Conservation (phyloP, 2,113 vertebrate species). For the Danionella cerebrum region DNA sequence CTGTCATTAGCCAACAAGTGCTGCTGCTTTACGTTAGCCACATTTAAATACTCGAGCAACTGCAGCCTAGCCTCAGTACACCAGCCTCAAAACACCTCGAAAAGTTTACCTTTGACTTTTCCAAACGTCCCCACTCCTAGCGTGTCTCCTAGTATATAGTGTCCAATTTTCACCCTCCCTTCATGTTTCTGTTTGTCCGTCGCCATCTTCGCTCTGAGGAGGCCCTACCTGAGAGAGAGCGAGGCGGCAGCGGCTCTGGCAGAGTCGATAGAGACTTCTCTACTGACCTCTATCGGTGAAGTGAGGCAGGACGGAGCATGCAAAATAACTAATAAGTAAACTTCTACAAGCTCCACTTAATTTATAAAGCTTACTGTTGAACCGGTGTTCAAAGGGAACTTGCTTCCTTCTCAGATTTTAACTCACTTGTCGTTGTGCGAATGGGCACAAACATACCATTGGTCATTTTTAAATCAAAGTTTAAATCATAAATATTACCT, state of each 20-base stretch:
- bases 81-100: background rate
- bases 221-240: slow-evolving; percentile 64
- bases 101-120: slow-evolving; percentile 86
- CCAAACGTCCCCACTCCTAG: slow-evolving; percentile 94
- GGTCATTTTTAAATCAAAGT: no score
- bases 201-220: slow-evolving; percentile 89
- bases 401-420: no score
- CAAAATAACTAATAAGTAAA: no score
- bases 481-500: no score
- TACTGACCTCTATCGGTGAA: slow-evolving; percentile 14
- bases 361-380: no score
- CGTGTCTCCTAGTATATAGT: slow-evolving; percentile 91
- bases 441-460: no score
- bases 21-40: slow-evolving; percentile 4
- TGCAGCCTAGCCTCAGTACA: background rate
- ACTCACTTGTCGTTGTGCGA: no score
- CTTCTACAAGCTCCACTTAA: no score
- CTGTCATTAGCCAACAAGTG: slow-evolving; percentile 20
- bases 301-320: background rate
- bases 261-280: background rate
- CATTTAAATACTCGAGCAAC: background rate
- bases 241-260: slow-evolving; percentile 20
- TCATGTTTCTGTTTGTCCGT: slow-evolving; percentile 93
- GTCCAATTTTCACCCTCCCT: slow-evolving; percentile 93
- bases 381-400: no score